These are phyloP conservation scores for Lasaia peninsularis DNA, from an alignment of 1,140 invertebrate genomes.

Conservation along the genomic window DNA sequence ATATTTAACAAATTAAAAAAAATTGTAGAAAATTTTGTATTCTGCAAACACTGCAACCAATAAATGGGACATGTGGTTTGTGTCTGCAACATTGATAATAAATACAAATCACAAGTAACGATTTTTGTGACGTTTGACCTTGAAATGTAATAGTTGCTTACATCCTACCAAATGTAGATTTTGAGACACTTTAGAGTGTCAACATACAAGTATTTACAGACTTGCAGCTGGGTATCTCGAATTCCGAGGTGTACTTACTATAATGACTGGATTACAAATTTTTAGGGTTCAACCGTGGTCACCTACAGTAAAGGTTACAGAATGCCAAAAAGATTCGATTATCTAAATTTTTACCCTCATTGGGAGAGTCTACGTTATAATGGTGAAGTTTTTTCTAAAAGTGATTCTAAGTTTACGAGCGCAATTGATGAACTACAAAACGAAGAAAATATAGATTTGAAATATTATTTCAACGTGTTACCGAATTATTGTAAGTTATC, in stretches of 20 bases:
- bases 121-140: background rate
- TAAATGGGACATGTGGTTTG: too few species aligned
- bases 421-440: slow-evolving; percentile 40
- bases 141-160: too few species aligned
- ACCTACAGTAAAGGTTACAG: slow-evolving; percentile 41
- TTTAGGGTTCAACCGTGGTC: slow-evolving; percentile 33
- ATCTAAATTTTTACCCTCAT: slow-evolving; percentile 40
- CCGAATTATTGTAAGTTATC: slow-evolving; percentile 27
- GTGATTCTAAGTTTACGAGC: slow-evolving; percentile 39
- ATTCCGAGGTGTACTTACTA: too few species aligned
- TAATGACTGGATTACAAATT: too few species aligned
- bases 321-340: slow-evolving; percentile 32
- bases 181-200: too few species aligned
- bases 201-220: too few species aligned
- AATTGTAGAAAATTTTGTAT: too few species aligned
- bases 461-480: slow-evolving; percentile 34
- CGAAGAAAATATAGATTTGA: slow-evolving; percentile 41
- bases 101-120: background rate
- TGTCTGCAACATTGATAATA: too few species aligned
- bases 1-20: too few species aligned
- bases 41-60: too few species aligned
- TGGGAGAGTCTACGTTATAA: slow-evolving; percentile 46
- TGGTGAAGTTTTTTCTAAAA: slow-evolving; percentile 36
- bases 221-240: too few species aligned
- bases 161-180: too few species aligned